Conservation (phyloP, 2,888 invertebrate genomes). For the Danaus chrysippus region DNA sequence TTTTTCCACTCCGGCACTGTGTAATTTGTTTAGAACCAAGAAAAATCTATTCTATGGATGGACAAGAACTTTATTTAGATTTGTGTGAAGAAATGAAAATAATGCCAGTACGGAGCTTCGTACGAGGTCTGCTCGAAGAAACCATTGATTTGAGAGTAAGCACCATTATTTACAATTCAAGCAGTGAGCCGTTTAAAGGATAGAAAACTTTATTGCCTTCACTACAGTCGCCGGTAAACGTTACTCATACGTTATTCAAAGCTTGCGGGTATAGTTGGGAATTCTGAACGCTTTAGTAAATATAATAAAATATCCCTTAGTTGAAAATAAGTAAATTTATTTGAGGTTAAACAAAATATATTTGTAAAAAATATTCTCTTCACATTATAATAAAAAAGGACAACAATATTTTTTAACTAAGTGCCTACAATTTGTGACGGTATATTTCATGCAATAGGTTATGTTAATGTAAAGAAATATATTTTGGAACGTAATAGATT, state of each 20-base stretch:
- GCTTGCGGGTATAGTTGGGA: constrained; percentile 3
- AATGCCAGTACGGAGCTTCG: constrained; percentile 36
- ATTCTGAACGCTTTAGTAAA: constrained; percentile 2
- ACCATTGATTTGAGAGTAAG: constrained; percentile 41
- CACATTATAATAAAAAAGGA: neutral
- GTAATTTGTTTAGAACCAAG: constrained; percentile 15
- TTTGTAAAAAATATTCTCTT: neutral
- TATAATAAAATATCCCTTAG: neutral
- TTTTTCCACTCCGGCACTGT: neutral
- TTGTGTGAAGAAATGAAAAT: constrained; percentile 39
- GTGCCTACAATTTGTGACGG: too few species aligned
- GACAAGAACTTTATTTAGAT: constrained; percentile 38
- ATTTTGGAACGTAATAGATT: too few species aligned
- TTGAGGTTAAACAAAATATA: neutral
- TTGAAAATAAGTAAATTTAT: neutral
- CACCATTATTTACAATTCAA: constrained; percentile 29
- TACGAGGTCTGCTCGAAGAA: constrained; percentile 37
- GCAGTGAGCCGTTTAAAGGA: constrained; percentile 27
- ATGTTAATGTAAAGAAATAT: too few species aligned
- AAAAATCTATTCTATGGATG: constrained; percentile 32
- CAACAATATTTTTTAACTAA: too few species aligned
- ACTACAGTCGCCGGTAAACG: constrained; percentile 25
- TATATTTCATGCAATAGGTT: too few species aligned
- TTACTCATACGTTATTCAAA: constrained; percentile 15
- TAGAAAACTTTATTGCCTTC: constrained; percentile 31